phyloP scores from a whole-genome alignment of 92 coral and sea anemone genomes.

The Zoanthus solanderi region DNA sequence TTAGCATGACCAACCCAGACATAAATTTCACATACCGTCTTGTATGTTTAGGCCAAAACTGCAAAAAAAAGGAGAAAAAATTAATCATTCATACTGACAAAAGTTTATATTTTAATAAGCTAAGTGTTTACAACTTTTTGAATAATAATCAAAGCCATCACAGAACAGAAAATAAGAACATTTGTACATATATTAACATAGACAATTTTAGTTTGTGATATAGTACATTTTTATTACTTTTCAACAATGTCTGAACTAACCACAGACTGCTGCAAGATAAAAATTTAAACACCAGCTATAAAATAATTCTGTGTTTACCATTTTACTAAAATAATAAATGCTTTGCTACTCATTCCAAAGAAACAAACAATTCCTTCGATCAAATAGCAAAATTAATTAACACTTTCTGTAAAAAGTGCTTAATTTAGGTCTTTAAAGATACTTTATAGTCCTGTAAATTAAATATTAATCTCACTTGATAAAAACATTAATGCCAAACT shows the following conservation, averaged over 20 bases:
- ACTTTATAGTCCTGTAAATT: not conserved
- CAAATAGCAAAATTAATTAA: too few relatives aligned
- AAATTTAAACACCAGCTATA: too few relatives aligned
- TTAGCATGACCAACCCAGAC: not conserved
- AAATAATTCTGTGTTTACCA: too few relatives aligned
- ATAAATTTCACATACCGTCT: conserved; percentile 29
- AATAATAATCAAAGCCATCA: not conserved
- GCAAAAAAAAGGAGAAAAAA: conserved; percentile 10
- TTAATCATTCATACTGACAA: conserved; percentile 3
- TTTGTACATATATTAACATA: not conserved
- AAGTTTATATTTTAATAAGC: conserved; percentile 7
- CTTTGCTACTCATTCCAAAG: too few relatives aligned
- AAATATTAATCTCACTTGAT: not conserved
- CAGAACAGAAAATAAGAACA: not conserved
- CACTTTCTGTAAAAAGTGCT: too few relatives aligned
- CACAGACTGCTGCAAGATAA: too few relatives aligned
- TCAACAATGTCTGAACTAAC: too few relatives aligned
- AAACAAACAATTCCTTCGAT: too few relatives aligned
- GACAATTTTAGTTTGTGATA: not conserved
- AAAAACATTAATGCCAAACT: not conserved
- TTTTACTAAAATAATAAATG: too few relatives aligned
- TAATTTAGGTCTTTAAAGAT: not conserved
- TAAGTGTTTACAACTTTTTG: conserved; percentile 1
- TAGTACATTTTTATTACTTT: not conserved
- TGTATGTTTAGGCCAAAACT: conserved; percentile 35